Evolutionary conservation across 2,888 invertebrate species (phyloP).

Genomic region (Drosophila prolongata): DNA sequence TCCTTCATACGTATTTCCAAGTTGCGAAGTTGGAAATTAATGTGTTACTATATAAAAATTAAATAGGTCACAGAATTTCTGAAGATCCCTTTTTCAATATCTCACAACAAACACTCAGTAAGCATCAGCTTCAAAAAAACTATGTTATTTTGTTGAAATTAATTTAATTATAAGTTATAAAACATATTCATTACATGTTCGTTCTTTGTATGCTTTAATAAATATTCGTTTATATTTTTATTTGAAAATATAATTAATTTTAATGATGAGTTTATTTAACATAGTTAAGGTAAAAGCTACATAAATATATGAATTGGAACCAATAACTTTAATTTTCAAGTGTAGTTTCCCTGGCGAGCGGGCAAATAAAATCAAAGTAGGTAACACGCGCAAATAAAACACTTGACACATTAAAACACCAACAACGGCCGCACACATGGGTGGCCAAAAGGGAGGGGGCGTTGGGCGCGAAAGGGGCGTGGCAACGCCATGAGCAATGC

Average conservation of each 20-base stretch:
- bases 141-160: too few relatives aligned
- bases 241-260: background rate
- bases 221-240: background rate
- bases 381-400: slow-evolving; percentile 79
- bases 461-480: slow-evolving; percentile 9
- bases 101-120: too few relatives aligned
- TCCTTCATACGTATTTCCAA: too few relatives aligned
- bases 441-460: slow-evolving; percentile 5
- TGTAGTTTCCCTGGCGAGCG: slow-evolving; percentile 46
- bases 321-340: background rate
- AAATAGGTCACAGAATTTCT: too few relatives aligned
- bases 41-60: too few relatives aligned
- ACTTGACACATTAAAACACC: slow-evolving; percentile 77
- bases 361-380: slow-evolving; percentile 78
- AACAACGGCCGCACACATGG: slow-evolving; percentile 62
- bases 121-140: too few relatives aligned
- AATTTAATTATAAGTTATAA: background rate
- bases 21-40: too few relatives aligned
- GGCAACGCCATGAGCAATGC: slow-evolving; percentile 63
- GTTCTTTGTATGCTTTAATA: background rate
- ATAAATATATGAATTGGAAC: too few relatives aligned
- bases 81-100: too few relatives aligned
- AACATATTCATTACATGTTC: too few relatives aligned
- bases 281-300: too few relatives aligned
- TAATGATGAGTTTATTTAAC: too few relatives aligned